Conservation (phyloP, 2,888 invertebrate genomes). For the Tinea pellionella region DNA sequence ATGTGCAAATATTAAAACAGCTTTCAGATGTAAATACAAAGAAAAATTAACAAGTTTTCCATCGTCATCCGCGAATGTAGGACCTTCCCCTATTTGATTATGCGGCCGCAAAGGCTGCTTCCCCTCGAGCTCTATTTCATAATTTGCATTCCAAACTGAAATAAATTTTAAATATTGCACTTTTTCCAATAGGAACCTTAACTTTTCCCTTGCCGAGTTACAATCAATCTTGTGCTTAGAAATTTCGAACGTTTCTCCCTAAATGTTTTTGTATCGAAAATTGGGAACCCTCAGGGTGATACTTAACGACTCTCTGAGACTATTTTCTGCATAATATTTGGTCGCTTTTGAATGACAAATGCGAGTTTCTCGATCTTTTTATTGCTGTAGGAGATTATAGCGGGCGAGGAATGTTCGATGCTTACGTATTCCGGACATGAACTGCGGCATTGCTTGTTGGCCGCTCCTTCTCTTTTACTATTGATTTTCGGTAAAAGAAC, state of each 20-base stretch:
- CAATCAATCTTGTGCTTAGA: slow-evolving; percentile 20
- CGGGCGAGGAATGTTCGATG: slow-evolving; percentile 3
- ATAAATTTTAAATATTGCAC: slow-evolving; percentile 64
- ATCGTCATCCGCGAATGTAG: slow-evolving; percentile 1
- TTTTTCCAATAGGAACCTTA: slow-evolving; percentile 35
- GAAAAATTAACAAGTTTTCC: not conserved
- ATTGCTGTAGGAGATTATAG: slow-evolving; percentile 11
- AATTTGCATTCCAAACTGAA: slow-evolving; percentile 65
- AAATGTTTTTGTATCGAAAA: slow-evolving; percentile 10
- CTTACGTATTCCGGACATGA: slow-evolving; percentile 10
- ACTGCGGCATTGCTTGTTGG: not conserved
- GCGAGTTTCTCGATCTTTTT: slow-evolving; percentile 15
- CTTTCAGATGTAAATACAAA: not conserved
- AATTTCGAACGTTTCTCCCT: slow-evolving; percentile 7
- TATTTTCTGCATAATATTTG: slow-evolving; percentile 14
- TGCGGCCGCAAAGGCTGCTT: slow-evolving; percentile 10
- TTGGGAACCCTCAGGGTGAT: slow-evolving; percentile 1
- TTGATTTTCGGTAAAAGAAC: slow-evolving; percentile 13
- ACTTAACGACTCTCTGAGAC: slow-evolving; percentile 8
- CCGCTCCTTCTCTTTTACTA: slow-evolving; percentile 9
- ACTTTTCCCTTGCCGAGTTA: slow-evolving; percentile 32
- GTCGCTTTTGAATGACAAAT: slow-evolving; percentile 15
- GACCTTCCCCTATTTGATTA: slow-evolving; percentile 49
- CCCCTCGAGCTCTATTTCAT: slow-evolving; percentile 58
- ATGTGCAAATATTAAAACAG: not conserved